phyloP scores from a whole-genome alignment of 2,113 vertebrate species.

The Sciurus niger region DNA sequence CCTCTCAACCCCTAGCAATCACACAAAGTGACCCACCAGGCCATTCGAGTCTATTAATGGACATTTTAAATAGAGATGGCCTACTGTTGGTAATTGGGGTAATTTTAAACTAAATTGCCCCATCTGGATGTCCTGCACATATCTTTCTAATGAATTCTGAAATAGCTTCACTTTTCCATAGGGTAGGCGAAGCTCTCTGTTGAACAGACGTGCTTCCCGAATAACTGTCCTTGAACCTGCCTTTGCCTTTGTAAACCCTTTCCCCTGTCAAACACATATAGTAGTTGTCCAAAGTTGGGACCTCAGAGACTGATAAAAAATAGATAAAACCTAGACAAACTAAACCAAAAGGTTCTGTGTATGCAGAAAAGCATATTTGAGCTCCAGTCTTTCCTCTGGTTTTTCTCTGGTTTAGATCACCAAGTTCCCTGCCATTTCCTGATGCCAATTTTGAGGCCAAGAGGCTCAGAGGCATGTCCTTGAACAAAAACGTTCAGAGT shows the following conservation, averaged over 20 bases:
- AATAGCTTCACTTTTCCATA: background rate
- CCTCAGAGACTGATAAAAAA: slow-evolving; percentile 66
- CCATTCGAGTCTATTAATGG: background rate
- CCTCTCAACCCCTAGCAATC: background rate
- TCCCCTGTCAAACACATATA: slow-evolving; percentile 7
- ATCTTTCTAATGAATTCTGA: slow-evolving; percentile 38
- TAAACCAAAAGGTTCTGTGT: background rate
- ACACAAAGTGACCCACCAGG: background rate
- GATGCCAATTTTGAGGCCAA: background rate
- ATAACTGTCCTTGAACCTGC: background rate
- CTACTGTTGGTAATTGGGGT: background rate
- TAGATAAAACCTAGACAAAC: slow-evolving; percentile 19
- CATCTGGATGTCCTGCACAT: background rate
- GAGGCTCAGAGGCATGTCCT: slow-evolving; percentile 14
- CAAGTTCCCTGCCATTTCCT: slow-evolving; percentile 1
- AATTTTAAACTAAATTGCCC: background rate
- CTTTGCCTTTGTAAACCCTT: slow-evolving; percentile 2
- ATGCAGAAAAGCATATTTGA: background rate
- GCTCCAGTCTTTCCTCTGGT: background rate
- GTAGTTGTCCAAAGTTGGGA: background rate
- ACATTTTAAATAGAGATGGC: background rate
- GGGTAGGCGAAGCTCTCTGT: background rate
- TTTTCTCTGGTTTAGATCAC: background rate
- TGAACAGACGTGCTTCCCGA: background rate
- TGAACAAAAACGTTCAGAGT: background rate